Evolutionary conservation across 1,140 invertebrate genomes (phyloP), one percentile per base, ranked within the genome.

Genomic region (Agraylea sexmaculata): DNA sequence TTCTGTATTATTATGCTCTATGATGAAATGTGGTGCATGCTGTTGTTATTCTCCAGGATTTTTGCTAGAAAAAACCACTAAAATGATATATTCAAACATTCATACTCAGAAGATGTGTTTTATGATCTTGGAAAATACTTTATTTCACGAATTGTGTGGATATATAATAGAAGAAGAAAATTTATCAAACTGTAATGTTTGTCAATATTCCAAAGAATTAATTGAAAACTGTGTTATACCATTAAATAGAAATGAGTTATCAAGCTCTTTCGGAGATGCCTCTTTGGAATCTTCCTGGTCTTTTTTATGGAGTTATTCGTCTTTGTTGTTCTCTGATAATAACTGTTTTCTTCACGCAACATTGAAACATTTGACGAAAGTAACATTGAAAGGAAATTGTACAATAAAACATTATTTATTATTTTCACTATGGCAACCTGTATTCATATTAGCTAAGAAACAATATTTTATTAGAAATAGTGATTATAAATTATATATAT

Each of bases 41-140:
- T 80, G 76, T 40, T 80, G 77, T 51, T 72, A 77, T 45, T 70
- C 74, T 4, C 63, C 72, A 0, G 64, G 53, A 4, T 42, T 53
- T 30, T 48, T 67, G 1, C 54, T 65, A 55, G 60, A 64, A 34
- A 60, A 56, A 46, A 50, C 58, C n/a, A 59, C 64, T 2, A 39
- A 59, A 19, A 40, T 62, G 11, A 59, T 64, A 55, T 43, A 62
- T 20, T 55, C 55, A 4, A 57, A 63, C 37, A 48, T 47, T 40
- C 47, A 45, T 18, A 51, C 57, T 3, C 58, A 60, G 3, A 41
- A 56, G 2, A 32, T 53, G 2, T 60, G 58, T 32, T 56, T 65
- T 7, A 55, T 57, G 10, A 52, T 78, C 0, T 49, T 78, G 6
- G 77, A 78, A 49, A 62, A 65, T 33, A 70, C 68, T 0, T 56